Conservation (phyloP, 2,113 vertebrate species). For the Cyprinus carpio region DNA sequence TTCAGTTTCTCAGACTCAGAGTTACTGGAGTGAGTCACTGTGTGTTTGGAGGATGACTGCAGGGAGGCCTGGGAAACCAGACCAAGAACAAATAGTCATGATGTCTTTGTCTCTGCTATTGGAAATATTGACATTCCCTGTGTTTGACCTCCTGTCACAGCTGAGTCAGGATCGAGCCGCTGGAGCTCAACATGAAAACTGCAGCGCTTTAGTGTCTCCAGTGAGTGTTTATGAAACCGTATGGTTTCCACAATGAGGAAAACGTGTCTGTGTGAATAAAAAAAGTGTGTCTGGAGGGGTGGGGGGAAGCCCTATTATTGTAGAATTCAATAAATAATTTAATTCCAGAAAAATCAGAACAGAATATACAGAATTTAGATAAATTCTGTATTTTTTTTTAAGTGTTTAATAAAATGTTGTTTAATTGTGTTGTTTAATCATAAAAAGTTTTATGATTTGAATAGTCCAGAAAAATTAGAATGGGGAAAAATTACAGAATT, state of each 20-base stretch:
- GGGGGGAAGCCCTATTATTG: neutral
- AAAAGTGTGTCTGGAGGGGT: too few species aligned
- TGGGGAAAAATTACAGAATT: too few species aligned
- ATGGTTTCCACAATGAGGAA: neutral
- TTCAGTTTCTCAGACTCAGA: too few species aligned
- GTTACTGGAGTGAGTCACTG: neutral
- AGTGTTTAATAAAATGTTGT: too few species aligned
- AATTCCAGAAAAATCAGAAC: neutral
- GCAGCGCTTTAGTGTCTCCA: neutral
- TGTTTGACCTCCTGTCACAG: constrained; percentile 31
- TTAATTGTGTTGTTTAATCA: too few species aligned
- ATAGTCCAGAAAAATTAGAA: too few species aligned
- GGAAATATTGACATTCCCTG: constrained; percentile 11
- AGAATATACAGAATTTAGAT: neutral
- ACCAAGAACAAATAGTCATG: constrained; percentile 18
- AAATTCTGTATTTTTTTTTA: too few species aligned
- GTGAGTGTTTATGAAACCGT: neutral
- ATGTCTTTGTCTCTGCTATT: constrained; percentile 22
- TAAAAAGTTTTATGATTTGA: too few species aligned
- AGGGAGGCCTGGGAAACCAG: constrained; percentile 25
- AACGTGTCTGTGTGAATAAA: neutral
- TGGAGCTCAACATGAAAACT: neutral
- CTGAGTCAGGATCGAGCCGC: constrained; percentile 13
- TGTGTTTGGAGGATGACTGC: neutral
- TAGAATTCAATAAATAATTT: neutral